Percentiles rank a stretch among this genome's conserved stretches.
These are phyloP conservation scores for Nematopogon swammerdamellus DNA, from an alignment of 2,888 invertebrate species.

Conservation along the genomic window DNA sequence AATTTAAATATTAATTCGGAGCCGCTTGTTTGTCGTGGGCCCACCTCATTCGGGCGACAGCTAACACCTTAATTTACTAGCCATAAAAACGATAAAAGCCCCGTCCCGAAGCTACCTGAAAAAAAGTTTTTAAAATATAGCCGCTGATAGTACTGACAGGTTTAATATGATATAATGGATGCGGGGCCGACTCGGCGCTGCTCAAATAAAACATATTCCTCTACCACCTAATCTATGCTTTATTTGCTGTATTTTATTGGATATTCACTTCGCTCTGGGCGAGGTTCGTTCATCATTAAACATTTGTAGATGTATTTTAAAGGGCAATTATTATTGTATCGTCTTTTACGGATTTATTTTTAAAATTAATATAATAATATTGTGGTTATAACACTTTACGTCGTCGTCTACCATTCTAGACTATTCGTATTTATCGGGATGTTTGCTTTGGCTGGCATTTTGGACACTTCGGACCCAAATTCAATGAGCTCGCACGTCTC, in stretches of 20 bases:
- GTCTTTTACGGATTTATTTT: too few relatives aligned
- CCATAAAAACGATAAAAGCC: constrained; percentile 17
- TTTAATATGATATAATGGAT: background rate
- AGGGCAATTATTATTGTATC: too few relatives aligned
- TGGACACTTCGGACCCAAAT: too few relatives aligned
- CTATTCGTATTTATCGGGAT: too few relatives aligned
- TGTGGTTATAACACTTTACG: too few relatives aligned
- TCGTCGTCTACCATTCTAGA: too few relatives aligned
- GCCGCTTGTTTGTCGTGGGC: background rate
- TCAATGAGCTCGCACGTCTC: too few relatives aligned
- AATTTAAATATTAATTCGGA: background rate
- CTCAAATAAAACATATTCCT: background rate
- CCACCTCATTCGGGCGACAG: constrained; percentile 11
- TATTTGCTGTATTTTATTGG: background rate
- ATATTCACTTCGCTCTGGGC: too few relatives aligned
- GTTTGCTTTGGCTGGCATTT: too few relatives aligned
- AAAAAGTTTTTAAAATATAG: background rate
- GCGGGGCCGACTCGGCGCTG: background rate
- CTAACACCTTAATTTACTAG: constrained; percentile 30
- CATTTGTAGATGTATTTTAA: too few relatives aligned
- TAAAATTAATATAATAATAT: too few relatives aligned
- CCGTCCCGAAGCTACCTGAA: background rate
- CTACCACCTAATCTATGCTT: background rate
- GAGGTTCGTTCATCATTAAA: too few relatives aligned
- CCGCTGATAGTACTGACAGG: background rate